A percentile compares a stretch with the other conserved stretches of the same genome.
phyloP scores from a whole-genome alignment of 23 tunicate genomes.

The Aplidium turbinatum region DNA sequence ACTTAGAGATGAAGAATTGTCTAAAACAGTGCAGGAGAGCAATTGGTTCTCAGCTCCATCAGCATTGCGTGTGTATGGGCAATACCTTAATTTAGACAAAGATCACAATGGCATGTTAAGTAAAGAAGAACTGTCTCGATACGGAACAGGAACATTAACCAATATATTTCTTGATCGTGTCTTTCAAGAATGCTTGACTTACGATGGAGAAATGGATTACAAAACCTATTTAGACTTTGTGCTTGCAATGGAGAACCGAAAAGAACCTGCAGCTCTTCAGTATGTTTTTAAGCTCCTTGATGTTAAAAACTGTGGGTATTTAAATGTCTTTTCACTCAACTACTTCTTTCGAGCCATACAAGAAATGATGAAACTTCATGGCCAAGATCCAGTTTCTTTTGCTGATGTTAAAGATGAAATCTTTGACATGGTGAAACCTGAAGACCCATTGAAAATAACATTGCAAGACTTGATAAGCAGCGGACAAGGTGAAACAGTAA shows the following conservation, averaged over 20 bases:
- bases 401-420: slow-evolving; percentile 99
- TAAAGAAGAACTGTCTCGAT: slow-evolving; percentile 89
- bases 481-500: slow-evolving; percentile 98
- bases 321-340: slow-evolving; percentile 85
- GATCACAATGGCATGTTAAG: slow-evolving; percentile 99
- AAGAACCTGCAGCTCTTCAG: slow-evolving; percentile 97
- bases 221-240: slow-evolving; percentile 99
- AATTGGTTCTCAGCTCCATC: slow-evolving; percentile 99
- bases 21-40: slow-evolving; percentile 94
- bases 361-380: slow-evolving; percentile 93
- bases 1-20: slow-evolving; percentile 96
- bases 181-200: slow-evolving; percentile 95
- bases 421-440: slow-evolving; percentile 97
- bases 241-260: slow-evolving; percentile 94
- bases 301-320: slow-evolving; percentile 77
- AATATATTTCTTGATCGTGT: slow-evolving; percentile 89
- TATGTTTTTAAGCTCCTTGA: slow-evolving; percentile 94
- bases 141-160: slow-evolving; percentile 91
- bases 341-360: slow-evolving; percentile 85
- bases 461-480: slow-evolving; percentile 86
- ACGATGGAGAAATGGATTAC: slow-evolving; percentile 99
- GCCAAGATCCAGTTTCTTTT: slow-evolving; percentile 95
- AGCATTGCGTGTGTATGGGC: slow-evolving; percentile 96
- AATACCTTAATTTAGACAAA: slow-evolving; percentile 88
- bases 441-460: slow-evolving; percentile 85